Base-by-base conservation (phyloP, 2,113 vertebrate genomes). In the Anolis carolinensis region DNA sequence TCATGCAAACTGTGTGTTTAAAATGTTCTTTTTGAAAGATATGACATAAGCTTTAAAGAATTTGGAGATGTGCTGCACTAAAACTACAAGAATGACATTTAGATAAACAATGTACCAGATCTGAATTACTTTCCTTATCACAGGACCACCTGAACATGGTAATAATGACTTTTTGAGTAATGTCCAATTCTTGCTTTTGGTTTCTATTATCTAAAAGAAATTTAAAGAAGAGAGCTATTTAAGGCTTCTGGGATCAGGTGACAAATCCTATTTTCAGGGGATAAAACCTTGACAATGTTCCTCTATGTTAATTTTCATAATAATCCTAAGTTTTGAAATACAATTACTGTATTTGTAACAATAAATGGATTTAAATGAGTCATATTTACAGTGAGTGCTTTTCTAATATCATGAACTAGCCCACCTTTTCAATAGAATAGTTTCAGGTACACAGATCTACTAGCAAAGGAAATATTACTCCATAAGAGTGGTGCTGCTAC, bases 281-380 rank as follows among this genome's bases (percentile, higher is more conserved):
- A 55, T 78, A 81, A 81, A 84, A 91, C 90, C 92, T 95, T 93
- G 92, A 94, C 93, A 95, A 92, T 93, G 93, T 90, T 91, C 94
- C 93, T 95, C 95, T 89, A 82, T 87, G 84, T 88, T 87, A 88
- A 87, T 91, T 79, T 85, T 3, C 25, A 76, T 91, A 75, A 83
- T 36, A 89, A 82, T 73, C 91, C 0, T 1, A 86, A 90, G 71
- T 92, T 89, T 93, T 62, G 90, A 93, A 80, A 88, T 88, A 65
- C 48, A 7, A 75, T 67, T 79, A 83, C 88, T 95, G 93, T 89
- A 84, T 75, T 90, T 92, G 91, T 90, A 65, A 88, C 84, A 92
- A 72, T 78, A 86, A 65, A 63, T 92, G 63, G 88, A 73, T 16
- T 90, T 88, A 90, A 67, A 89, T 88, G 89, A 91, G 59, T 87